These are phyloP conservation scores for Cercopithecus mona DNA, from an alignment of 2,113 vertebrate species.

Conservation along the genomic window DNA sequence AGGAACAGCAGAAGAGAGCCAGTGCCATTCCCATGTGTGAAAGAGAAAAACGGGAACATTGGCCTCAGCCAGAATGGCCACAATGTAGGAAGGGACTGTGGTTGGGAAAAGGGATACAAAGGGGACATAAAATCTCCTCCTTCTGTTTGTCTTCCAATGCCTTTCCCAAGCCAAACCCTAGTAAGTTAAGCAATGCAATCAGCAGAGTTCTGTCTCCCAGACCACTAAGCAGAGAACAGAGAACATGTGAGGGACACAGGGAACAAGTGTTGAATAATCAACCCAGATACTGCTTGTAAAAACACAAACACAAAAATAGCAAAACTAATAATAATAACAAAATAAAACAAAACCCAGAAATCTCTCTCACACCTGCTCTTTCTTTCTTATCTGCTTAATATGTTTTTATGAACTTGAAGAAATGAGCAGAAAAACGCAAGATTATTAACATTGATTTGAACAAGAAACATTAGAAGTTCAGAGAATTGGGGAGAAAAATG, in stretches of 20 bases:
- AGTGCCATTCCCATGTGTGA: background rate
- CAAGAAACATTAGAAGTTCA: background rate
- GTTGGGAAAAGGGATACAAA: background rate
- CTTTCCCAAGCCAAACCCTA: background rate
- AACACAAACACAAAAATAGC: background rate
- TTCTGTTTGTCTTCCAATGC: background rate
- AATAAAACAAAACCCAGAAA: background rate
- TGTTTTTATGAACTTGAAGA: background rate
- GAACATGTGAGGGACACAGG: background rate
- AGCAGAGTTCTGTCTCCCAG: background rate
- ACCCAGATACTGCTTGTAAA: background rate
- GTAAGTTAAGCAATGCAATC: background rate
- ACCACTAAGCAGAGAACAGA: background rate
- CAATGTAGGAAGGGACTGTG: background rate
- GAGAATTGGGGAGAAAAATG: background rate
- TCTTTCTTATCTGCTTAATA: background rate
- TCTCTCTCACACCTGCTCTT: background rate
- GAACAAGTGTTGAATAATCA: background rate
- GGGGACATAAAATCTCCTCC: background rate
- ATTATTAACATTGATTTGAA: conserved; percentile 9
- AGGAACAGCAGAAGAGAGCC: too few species aligned
- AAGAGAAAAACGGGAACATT: background rate
- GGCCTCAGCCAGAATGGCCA: background rate
- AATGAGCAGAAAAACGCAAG: background rate
- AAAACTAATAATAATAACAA: background rate